Base-by-base conservation (phyloP, 2,888 invertebrate species). In the Fragum fragum region DNA sequence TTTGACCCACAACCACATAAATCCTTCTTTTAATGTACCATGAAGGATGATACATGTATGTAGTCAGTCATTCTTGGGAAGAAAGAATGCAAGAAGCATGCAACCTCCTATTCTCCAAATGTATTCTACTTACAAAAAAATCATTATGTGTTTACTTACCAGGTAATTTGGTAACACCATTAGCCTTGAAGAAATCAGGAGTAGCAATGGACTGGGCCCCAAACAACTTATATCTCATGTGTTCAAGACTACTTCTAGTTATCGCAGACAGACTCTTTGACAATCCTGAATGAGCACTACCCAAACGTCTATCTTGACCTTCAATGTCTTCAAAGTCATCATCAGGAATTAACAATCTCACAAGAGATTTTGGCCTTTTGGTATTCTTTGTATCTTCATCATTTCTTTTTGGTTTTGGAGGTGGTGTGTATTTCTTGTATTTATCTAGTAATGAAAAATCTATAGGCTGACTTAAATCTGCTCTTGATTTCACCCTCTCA, bases 161-260 rank as follows among this genome's bases (percentile, higher is more conserved):
- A 78, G 84, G 66, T 68, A 81, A 55, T 21, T 47, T 55, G 18
- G 73, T 26, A 3, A 74, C 83, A 63, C 85, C 85, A 66, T 83
- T 76, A 55, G 69, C 77, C 70, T 79, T 79, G 78, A 92, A 92
- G 82, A 87, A 92, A 52, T 91, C 92, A 11, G 90, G 89, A 29
- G 91, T 91, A 63, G 83, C 89, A 59, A 89, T 78, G 11, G 86
- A 80, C 2, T 83, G 85, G 61, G 86, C 79, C 23, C 87, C 88
- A 85, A 90, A 91, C 68, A 88, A 74, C n/a, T 86, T 82, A 66
- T 89, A 85, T 57, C 90, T 79, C 29, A 89, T 84, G 21, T 80
- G 71, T 73, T 89, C 89, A 9, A 89, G 84, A 73, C 86, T 88
- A 72, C 88, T 88, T 39, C 81, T 76, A 0, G 87, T 84, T 32